Evolutionary conservation across 2,113 vertebrate genomes (phyloP).

Genomic region (Ictidomys tridecemlineatus): DNA sequence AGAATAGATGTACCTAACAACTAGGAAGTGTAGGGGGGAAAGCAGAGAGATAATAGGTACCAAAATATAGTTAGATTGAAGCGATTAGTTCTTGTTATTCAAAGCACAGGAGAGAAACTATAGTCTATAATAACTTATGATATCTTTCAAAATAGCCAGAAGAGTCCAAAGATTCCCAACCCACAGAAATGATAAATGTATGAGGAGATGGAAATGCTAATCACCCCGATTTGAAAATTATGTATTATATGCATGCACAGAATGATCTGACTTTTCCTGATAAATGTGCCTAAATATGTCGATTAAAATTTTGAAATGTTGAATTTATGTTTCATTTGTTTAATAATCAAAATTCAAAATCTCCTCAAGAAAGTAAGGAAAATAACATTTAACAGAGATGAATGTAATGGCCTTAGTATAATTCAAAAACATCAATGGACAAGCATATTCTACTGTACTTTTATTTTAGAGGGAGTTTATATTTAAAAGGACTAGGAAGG

Average conservation of each 20-base stretch:
- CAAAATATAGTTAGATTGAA: not conserved
- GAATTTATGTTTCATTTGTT: not conserved
- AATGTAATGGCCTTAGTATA: not conserved
- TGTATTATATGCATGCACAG: not conserved
- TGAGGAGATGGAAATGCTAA: not conserved
- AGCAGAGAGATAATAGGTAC: not conserved
- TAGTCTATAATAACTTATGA: not conserved
- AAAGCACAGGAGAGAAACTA: not conserved
- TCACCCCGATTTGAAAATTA: not conserved
- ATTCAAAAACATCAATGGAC: not conserved
- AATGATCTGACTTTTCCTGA: not conserved
- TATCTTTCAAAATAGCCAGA: not conserved
- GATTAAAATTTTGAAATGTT: not conserved
- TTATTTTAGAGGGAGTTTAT: not conserved
- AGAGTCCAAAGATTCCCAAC: not conserved
- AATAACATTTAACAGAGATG: slow-evolving; percentile 9
- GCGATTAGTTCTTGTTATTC: not conserved
- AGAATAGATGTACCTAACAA: not conserved
- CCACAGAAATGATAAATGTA: not conserved
- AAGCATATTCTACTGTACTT: not conserved
- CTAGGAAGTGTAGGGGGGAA: not conserved
- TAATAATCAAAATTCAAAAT: slow-evolving; percentile 36
- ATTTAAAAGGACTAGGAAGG: not conserved
- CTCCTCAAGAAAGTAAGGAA: not conserved
- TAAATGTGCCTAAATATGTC: not conserved